Evolutionary conservation across 2,888 invertebrate species (phyloP), one percentile per base, ranked within the genome.

Genomic region (Ceratothoa steindachneri): DNA sequence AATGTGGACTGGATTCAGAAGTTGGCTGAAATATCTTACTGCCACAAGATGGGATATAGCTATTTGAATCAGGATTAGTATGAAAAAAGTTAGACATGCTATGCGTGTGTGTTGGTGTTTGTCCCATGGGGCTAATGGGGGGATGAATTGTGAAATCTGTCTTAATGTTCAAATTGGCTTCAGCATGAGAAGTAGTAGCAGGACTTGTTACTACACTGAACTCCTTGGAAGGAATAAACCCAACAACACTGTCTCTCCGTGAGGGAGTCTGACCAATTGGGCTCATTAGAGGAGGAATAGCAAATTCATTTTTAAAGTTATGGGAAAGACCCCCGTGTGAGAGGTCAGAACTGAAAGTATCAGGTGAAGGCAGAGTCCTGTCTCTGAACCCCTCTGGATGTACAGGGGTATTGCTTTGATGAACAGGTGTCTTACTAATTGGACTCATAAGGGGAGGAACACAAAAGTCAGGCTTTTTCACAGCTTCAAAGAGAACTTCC

Each of bases 81-180:
- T 60, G 60, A 60, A 60, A 12, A 60, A 24, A 60, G 27, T 24
- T 60, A 3, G 65, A 73, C 30, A 30, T 72, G 68, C 55, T 67
- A 19, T 68, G 15, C 52, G 71, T 19, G 27, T 73, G 74, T n/a
- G 60, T 60, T 22, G 79, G 79, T 12, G 79, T 79, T 53, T 72
- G 69, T 29, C 74, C 74, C 72, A 79, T 70, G 12, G 79, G 79
- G 60, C 76, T 79, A 70, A 79, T 76, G 12, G 72, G 27, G 5
- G 76, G 70, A 7, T 24, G 66, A 22, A 71, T 52, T 19, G 64
- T 30, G 22, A 70, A 70, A 22, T 60, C 24, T 22, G 22, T 24
- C 24, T 60, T 60, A 12, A 60, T 1, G 27, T 60, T 60, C 12
- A 60, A 24, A 22, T 12, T 7, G 12, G 60, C 1, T 24, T 60